These are phyloP conservation scores for Melanotaenia duboulayi DNA, from an alignment of 2,113 vertebrate species.

Conservation along the genomic window DNA sequence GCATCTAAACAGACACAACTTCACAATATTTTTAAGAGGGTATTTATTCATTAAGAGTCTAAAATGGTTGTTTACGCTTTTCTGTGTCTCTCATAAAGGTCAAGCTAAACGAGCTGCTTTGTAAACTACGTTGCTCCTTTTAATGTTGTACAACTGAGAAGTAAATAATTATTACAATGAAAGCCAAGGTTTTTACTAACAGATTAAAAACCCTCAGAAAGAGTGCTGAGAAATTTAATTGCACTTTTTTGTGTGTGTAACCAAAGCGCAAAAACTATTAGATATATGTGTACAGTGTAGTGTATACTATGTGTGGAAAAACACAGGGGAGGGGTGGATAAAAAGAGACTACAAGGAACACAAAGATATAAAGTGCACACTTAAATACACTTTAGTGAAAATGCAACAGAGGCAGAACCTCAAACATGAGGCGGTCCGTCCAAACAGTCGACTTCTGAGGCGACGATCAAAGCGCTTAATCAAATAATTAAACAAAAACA, in stretches of 20 bases:
- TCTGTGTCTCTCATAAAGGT: too few relatives aligned
- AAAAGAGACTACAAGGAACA: conserved; percentile 14
- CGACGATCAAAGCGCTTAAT: conserved; percentile 73
- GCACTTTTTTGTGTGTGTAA: background rate
- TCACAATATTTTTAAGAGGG: too few relatives aligned
- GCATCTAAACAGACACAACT: too few relatives aligned
- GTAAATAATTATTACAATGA: background rate
- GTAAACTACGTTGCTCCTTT: too few relatives aligned
- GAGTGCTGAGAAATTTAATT: background rate
- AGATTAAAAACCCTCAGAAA: background rate
- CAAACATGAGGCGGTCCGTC: conserved; percentile 45
- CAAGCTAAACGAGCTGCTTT: too few relatives aligned
- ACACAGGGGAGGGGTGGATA: background rate
- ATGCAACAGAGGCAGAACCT: conserved; percentile 41
- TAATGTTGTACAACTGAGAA: too few relatives aligned
- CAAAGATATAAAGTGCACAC: conserved; percentile 24
- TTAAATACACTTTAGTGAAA: conserved; percentile 28
- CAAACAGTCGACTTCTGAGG: conserved; percentile 45
- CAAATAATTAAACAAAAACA: conserved; percentile 72
- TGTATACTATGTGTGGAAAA: background rate
- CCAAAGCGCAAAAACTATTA: conserved; percentile 2
- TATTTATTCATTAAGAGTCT: too few relatives aligned
- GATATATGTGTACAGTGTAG: too few relatives aligned
- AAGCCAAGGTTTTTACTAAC: too few relatives aligned
- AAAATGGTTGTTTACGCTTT: too few relatives aligned